Percentiles rank a stretch among this genome's conserved stretches.
Conservation (phyloP, 2,113 vertebrate species). For the Lepisosteus osseus region DNA sequence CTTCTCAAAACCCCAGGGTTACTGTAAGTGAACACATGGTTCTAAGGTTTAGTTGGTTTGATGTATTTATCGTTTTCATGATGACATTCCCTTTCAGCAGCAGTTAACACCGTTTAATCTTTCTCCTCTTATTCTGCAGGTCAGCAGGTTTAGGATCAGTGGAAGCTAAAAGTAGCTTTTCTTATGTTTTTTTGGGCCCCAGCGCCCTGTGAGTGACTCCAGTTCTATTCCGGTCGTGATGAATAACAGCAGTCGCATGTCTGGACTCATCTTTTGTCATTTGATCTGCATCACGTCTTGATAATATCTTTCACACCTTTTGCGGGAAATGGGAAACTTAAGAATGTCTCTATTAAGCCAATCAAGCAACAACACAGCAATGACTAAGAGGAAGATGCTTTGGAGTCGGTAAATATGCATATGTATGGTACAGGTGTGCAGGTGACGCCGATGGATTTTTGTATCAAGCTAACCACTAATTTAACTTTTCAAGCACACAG, state of each 20-base stretch:
- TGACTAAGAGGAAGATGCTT: neutral
- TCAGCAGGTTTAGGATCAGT: conserved; percentile 39
- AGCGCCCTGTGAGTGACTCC: conserved; percentile 9
- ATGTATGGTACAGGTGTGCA: too few relatives aligned
- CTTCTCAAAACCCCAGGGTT: too few relatives aligned
- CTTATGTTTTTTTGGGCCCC: conserved; percentile 26
- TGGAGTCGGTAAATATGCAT: too few relatives aligned
- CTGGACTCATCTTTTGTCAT: conserved; percentile 43
- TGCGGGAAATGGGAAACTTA: conserved; percentile 20
- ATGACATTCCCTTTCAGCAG: too few relatives aligned
- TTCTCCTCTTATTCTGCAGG: conserved; percentile 14
- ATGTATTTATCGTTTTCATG: too few relatives aligned
- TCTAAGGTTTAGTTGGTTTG: too few relatives aligned
- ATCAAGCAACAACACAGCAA: conserved; percentile 10
- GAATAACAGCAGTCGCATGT: conserved; percentile 34
- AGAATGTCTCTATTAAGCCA: neutral
- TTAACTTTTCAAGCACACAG: too few relatives aligned
- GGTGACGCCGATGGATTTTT: too few relatives aligned
- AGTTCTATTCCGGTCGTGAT: conserved; percentile 51
- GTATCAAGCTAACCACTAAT: too few relatives aligned
- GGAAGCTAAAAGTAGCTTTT: conserved; percentile 38
- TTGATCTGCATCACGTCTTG: conserved; percentile 47
- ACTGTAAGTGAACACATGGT: too few relatives aligned
- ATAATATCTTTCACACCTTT: conserved; percentile 44
- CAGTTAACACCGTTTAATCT: neutral